Conservation (phyloP, 92 coral and sea anemone species). For the Plumapathes pennacea region DNA sequence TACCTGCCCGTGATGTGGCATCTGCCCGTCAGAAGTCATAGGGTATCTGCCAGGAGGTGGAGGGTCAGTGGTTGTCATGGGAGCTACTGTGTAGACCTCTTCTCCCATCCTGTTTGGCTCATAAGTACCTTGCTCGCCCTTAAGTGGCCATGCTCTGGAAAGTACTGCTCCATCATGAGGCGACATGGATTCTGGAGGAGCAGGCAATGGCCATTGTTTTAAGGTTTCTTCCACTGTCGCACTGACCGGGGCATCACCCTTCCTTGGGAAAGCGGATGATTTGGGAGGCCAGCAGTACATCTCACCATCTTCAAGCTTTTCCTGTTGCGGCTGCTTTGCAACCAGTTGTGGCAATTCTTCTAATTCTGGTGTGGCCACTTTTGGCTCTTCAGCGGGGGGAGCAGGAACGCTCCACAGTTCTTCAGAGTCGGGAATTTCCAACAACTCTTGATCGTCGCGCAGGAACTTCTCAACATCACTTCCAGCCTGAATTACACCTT, state of each 20-base stretch:
- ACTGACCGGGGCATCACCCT: constrained; percentile 2
- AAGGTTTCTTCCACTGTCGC: constrained; percentile 25
- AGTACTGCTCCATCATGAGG: no score
- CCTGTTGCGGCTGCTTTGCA: neutral
- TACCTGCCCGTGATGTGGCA: no score
- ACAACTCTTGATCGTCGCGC: constrained; percentile 38
- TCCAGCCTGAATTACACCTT: constrained; percentile 11
- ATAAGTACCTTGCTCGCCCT: no score
- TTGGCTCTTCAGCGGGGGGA: constrained; percentile 51
- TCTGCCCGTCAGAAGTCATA: no score
- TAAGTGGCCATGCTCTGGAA: no score
- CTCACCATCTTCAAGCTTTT: constrained; percentile 45
- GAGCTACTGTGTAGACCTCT: no score
- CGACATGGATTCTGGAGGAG: constrained; percentile 74
- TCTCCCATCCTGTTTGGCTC: no score
- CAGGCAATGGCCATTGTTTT: constrained; percentile 88
- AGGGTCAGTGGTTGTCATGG: neutral
- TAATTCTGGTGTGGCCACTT: constrained; percentile 17
- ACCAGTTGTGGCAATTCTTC: neutral
- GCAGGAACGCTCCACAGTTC: constrained; percentile 69
- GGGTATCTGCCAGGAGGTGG: neutral
- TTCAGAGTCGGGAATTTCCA: constrained; percentile 57
- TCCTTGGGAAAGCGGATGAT: constrained; percentile 42
- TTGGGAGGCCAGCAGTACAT: constrained; percentile 94
- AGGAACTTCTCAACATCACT: constrained; percentile 51